These are phyloP conservation scores for Rutpela maculata DNA, from an alignment of 2,888 invertebrate species.

Conservation along the genomic window DNA sequence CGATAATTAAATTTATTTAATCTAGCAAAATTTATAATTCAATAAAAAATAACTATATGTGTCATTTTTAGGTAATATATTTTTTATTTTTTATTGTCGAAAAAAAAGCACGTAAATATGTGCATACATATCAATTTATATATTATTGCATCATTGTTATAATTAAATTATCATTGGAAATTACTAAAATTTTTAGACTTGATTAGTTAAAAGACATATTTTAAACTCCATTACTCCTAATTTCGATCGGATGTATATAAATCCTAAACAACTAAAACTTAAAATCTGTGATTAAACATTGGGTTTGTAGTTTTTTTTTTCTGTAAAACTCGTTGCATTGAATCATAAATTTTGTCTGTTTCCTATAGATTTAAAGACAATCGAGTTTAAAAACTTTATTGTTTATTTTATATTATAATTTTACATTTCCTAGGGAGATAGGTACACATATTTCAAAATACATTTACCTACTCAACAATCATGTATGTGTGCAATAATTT, in stretches of 20 bases:
- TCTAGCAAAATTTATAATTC: conserved; percentile 27
- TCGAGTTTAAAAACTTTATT: conserved; percentile 5
- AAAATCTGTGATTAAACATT: neutral
- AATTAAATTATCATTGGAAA: no score
- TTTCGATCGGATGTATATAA: no score
- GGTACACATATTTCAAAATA: conserved; percentile 55
- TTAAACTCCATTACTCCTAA: no score
- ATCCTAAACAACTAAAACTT: neutral
- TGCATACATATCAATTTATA: conserved; percentile 7
- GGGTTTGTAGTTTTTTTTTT: neutral
- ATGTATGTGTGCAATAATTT: conserved; percentile 70
- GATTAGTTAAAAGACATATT: no score
- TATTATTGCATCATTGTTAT: neutral
- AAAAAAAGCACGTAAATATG: neutral
- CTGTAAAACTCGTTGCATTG: neutral
- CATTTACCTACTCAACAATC: conserved; percentile 66
- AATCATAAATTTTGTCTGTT: conserved; percentile 13
- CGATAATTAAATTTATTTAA: conserved; percentile 10
- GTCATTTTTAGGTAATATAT: neutral
- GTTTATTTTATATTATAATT: conserved; percentile 16
- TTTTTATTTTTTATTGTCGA: neutral
- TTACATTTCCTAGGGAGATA: conserved; percentile 53
- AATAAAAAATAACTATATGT: neutral
- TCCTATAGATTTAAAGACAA: conserved; percentile 20
- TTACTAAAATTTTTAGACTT: no score